A percentile compares a stretch with the other conserved stretches of the same genome.
Evolutionary conservation across 2,888 invertebrate genomes (phyloP).

Genomic region (Trachelus iudaicus): DNA sequence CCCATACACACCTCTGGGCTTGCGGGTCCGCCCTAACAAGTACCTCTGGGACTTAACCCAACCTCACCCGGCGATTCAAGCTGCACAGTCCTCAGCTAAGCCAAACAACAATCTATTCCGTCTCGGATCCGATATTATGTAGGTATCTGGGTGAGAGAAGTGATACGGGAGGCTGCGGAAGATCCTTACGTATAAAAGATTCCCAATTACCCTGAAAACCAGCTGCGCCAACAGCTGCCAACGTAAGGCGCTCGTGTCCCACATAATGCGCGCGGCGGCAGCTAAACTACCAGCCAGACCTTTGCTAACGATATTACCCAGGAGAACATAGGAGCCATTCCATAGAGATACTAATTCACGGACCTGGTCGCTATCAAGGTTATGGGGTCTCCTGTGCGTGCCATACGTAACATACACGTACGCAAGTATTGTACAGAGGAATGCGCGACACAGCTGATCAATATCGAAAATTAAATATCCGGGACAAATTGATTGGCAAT

Average conservation of each 20-base stretch:
- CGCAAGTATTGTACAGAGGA: neutral
- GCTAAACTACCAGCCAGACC: neutral
- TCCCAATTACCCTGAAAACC: neutral
- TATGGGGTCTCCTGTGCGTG: neutral
- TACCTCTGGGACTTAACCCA: conserved; percentile 37
- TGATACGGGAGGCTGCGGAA: conserved; percentile 10
- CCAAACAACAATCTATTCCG: conserved; percentile 31
- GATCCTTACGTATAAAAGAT: neutral
- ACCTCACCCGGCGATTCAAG: conserved; percentile 25
- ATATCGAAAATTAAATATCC: neutral
- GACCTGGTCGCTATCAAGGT: neutral
- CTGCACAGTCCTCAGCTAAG: conserved; percentile 1
- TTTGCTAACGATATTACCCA: neutral
- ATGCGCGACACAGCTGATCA: neutral
- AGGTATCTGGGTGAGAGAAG: conserved; percentile 46
- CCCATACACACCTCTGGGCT: conserved; percentile 56
- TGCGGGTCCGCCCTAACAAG: conserved; percentile 45
- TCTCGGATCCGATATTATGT: conserved; percentile 35
- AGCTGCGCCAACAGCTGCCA: neutral
- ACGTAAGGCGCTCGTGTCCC: neutral
- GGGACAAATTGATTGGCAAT: neutral
- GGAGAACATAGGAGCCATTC: neutral
- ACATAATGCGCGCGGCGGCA: neutral
- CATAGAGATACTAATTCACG: neutral
- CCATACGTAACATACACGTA: neutral